Evolutionary conservation across 2,888 invertebrate species (phyloP).

Genomic region (Macaria liturata): DNA sequence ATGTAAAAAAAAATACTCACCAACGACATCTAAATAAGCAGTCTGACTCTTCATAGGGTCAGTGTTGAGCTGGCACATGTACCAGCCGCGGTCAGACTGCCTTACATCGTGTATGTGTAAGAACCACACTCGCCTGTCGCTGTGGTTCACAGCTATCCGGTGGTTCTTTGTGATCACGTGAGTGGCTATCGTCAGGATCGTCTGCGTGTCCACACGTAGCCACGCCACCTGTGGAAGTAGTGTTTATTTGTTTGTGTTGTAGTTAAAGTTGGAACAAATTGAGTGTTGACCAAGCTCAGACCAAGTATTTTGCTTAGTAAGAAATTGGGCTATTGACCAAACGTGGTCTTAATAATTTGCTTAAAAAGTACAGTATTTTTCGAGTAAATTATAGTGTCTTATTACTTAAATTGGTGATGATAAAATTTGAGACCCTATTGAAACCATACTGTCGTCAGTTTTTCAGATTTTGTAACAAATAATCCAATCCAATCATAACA

Average conservation of each 20-base stretch:
- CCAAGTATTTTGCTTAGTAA: too few relatives aligned
- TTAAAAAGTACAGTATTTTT: too few relatives aligned
- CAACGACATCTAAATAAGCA: constrained; percentile 94
- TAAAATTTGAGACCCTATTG: too few relatives aligned
- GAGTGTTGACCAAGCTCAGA: too few relatives aligned
- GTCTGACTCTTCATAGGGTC: constrained; percentile 96
- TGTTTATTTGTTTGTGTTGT: background rate
- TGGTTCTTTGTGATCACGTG: constrained; percentile 96
- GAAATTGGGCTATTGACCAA: too few relatives aligned
- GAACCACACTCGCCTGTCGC: constrained; percentile 93
- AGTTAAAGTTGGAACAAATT: too few relatives aligned
- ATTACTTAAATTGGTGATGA: too few relatives aligned
- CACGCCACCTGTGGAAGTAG: constrained; percentile 88
- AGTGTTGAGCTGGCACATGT: constrained; percentile 97
- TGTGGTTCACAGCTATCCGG: constrained; percentile 92
- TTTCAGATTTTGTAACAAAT: too few relatives aligned
- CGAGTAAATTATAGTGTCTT: too few relatives aligned
- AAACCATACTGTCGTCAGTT: too few relatives aligned
- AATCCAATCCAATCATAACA: too few relatives aligned
- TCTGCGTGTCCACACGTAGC: constrained; percentile 96
- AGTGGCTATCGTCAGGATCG: constrained; percentile 94
- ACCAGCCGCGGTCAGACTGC: constrained; percentile 93
- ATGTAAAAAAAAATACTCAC: constrained; percentile 85
- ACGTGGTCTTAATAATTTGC: too few relatives aligned
- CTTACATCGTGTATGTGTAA: constrained; percentile 93